Evolutionary conservation across 2,797 vertebrate genomes (phyloP).

Genomic region (Delichon dasypus): DNA sequence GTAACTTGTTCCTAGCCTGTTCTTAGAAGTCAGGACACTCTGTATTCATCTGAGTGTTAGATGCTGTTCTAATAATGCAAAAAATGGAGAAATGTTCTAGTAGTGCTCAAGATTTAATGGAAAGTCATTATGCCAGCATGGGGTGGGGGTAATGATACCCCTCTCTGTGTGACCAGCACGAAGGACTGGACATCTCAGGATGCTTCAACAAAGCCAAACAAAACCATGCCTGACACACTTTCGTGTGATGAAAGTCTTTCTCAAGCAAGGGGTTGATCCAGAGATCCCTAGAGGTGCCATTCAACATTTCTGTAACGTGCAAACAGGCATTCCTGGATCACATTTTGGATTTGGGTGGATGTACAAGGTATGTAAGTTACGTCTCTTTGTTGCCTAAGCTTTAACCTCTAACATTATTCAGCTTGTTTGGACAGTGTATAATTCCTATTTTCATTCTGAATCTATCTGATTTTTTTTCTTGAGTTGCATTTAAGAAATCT

Average conservation of each 20-base stretch:
- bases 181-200: not conserved
- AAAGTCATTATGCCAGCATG: not conserved
- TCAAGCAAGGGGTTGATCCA: not conserved
- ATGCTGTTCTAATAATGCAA: not conserved
- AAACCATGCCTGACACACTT: not conserved
- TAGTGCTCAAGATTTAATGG: not conserved
- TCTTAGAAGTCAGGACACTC: not conserved
- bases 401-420: not conserved
- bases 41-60: not conserved
- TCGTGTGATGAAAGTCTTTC: not conserved
- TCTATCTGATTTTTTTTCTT: not conserved
- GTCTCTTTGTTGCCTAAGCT: not conserved
- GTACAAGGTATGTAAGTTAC: not conserved
- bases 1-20: not conserved
- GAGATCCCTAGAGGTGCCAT: not conserved
- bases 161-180: not conserved
- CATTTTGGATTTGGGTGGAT: not conserved
- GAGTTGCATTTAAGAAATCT: not conserved
- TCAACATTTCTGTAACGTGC: not conserved
- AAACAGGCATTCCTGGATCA: not conserved
- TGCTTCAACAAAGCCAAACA: not conserved
- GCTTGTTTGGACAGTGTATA: not conserved
- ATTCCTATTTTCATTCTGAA: not conserved
- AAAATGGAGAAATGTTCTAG: not conserved
- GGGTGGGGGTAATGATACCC: not conserved